Base-by-base conservation (phyloP, 2,888 invertebrate species). In the Phanerotoma sp. region DNA sequence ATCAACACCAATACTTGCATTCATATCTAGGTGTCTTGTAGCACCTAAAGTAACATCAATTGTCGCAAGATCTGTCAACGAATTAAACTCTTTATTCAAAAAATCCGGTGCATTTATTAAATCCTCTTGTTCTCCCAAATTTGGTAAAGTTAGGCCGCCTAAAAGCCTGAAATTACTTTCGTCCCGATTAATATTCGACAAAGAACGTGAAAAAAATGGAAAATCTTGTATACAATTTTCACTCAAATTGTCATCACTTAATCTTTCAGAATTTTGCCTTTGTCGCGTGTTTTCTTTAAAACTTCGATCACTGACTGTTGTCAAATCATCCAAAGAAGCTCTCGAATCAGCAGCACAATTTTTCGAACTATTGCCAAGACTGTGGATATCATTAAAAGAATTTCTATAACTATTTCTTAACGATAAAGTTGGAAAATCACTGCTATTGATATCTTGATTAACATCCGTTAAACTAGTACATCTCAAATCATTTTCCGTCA, bases 351-450 rank as follows among this genome's bases (percentile, higher is more conserved):
- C 66, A 33, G 68, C 66, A 47, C 65, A 67, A 32, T 65, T 69
- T 25, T 65, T 71, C 4, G 69, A 71, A 47, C 66, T 72, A 3
- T 66, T 64, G 1, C 69, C 47, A 2, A 72, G 70, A 32, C 54
- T 57, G 15, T 64, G 60, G 1, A 74, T 64, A 47, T 77, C 74
- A 44, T 74, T 74, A 25, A 73, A 54, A 2, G 77, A 76, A 38
- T 66, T 73, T 10, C 67, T 67, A 54, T 69, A 70, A 46, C 68
- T 70, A 46, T 63, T 66, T 50, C 50, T 60, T 30, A 59, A 38
- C 46, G 61, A 65, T 61, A 25, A 15, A 7, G 48, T 32, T 30
- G 47, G 21, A 47, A 56, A 65, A 46, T 40, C 61, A 52, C 25
- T 25, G 3, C 9, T 25, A 25, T 25, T 25, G 9, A 5, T 25